Percentiles rank a stretch among this genome's conserved stretches.
phyloP scores from a whole-genome alignment of 2,888 invertebrate genomes.

The Hoplodrina blanda region DNA sequence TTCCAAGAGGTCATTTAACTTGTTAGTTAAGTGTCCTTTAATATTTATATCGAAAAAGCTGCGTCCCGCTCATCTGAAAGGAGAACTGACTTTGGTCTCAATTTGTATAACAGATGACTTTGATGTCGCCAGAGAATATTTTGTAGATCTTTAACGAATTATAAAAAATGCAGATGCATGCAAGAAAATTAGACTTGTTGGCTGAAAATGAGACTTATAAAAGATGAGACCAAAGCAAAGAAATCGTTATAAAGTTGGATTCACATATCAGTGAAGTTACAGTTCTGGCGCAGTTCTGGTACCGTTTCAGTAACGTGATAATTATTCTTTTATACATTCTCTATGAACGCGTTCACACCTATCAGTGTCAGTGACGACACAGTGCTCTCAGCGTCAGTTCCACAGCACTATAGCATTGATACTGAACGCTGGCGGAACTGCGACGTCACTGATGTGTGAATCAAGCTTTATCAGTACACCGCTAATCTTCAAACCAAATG shows the following conservation, averaged over 20 bases:
- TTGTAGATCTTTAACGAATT: constrained; percentile 9
- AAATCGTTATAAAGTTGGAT: neutral
- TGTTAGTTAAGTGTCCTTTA: constrained; percentile 12
- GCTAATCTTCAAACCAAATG: neutral
- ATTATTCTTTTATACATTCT: no score
- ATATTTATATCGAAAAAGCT: constrained; percentile 18
- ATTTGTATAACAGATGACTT: constrained; percentile 14
- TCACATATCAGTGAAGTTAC: no score
- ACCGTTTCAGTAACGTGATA: no score
- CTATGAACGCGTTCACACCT: no score
- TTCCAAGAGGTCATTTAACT: constrained; percentile 7
- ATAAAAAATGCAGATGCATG: neutral
- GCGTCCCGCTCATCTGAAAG: constrained; percentile 6
- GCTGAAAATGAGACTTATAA: neutral
- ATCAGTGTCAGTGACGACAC: no score
- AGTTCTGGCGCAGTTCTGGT: no score
- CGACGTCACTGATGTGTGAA: no score
- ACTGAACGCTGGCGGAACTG: no score
- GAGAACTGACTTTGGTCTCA: constrained; percentile 13
- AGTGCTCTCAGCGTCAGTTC: no score
- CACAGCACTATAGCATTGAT: no score
- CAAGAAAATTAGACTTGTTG: constrained; percentile 1
- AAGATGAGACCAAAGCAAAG: constrained; percentile 33
- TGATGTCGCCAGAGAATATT: constrained; percentile 4
- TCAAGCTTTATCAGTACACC: neutral